Conservation (phyloP, 2,797 vertebrate genomes). For the Notamacropus eugenii region DNA sequence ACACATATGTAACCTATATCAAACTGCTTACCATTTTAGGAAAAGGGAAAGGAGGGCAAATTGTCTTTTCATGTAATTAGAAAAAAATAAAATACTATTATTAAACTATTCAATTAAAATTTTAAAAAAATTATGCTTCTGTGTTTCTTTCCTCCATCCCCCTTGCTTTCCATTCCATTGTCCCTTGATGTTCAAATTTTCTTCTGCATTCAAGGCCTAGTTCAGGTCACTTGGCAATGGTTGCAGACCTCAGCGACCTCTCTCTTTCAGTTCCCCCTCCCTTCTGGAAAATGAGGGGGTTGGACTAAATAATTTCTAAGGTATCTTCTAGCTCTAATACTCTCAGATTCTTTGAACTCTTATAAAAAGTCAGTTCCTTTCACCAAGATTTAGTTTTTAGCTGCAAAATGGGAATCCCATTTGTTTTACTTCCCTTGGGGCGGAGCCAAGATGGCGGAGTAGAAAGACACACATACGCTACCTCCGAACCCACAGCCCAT, state of each 20-base stretch:
- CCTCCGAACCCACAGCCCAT: too few species aligned
- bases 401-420: not conserved
- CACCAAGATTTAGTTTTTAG: not conserved
- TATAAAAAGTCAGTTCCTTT: not conserved
- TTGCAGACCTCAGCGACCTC: not conserved
- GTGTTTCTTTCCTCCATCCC: not conserved
- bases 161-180: not conserved
- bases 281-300: not conserved
- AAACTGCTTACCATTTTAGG: not conserved
- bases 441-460: too few species aligned
- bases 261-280: not conserved
- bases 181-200: not conserved
- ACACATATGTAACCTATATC: not conserved
- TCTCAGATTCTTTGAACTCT: not conserved
- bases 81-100: not conserved
- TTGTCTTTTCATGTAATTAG: not conserved
- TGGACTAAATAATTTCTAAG: not conserved
- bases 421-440: not conserved
- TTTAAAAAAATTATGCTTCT: not conserved
- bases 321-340: not conserved
- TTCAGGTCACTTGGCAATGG: not conserved
- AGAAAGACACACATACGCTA: too few species aligned
- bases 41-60: not conserved
- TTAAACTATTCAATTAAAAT: not conserved
- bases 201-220: not conserved